phyloP scores from a whole-genome alignment of 2,797 vertebrate species.

The Danionella dracula region DNA sequence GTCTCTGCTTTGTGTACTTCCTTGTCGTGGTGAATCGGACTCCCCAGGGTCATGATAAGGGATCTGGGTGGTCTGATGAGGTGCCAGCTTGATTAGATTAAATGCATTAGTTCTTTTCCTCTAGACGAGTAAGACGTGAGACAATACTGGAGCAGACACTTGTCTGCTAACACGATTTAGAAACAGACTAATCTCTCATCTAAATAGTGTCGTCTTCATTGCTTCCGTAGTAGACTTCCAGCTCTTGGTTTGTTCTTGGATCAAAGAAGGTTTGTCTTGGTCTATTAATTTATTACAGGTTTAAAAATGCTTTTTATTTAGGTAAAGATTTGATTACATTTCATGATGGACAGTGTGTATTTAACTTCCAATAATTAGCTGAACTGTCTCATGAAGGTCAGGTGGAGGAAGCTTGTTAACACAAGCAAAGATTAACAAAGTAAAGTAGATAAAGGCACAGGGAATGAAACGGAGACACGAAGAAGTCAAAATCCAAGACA shows the following conservation, averaged over 20 bases:
- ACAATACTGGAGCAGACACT: constrained; percentile 54
- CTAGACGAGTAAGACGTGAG: constrained; percentile 22
- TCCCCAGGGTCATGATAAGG: constrained; percentile 53
- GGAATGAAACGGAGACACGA: no score
- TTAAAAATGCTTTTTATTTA: neutral
- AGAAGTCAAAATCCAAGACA: no score
- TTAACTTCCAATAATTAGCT: no score
- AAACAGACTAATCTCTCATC: constrained; percentile 52
- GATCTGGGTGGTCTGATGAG: constrained; percentile 55
- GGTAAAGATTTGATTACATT: neutral
- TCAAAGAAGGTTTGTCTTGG: neutral
- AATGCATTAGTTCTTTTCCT: constrained; percentile 52
- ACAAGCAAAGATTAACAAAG: no score
- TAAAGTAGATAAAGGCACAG: no score
- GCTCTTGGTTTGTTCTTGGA: neutral
- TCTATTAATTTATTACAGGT: neutral
- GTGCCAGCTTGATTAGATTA: constrained; percentile 59
- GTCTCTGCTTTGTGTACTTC: constrained; percentile 52
- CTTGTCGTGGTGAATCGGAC: constrained; percentile 22
- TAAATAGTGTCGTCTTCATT: constrained; percentile 38
- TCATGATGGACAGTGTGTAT: no score
- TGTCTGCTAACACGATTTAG: constrained; percentile 9
- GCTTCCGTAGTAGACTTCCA: constrained; percentile 3
- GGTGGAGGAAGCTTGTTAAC: no score
- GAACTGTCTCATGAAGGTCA: no score